Conservation (phyloP, 2,113 vertebrate genomes). For the Lynx canadensis region DNA sequence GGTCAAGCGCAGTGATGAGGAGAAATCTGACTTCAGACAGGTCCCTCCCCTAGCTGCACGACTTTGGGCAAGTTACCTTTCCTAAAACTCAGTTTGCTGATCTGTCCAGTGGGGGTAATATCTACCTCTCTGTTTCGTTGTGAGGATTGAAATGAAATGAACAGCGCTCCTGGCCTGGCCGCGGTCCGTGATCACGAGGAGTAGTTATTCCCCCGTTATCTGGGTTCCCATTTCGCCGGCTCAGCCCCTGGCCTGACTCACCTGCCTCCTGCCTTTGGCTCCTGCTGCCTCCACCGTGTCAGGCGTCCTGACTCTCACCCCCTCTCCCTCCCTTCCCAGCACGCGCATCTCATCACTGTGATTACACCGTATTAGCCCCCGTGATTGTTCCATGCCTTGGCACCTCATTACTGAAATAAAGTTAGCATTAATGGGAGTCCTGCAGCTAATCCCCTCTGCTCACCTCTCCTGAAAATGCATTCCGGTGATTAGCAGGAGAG, state of each 20-base stretch:
- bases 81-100: background rate
- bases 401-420: slow-evolving; percentile 88
- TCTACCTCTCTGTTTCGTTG: fast-evolving
- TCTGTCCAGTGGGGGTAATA: background rate
- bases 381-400: slow-evolving; percentile 80
- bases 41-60: background rate
- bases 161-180: background rate
- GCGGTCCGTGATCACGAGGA: fast-evolving
- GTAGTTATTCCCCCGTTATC: fast-evolving
- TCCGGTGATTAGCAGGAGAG: slow-evolving; percentile 83
- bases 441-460: slow-evolving; percentile 81
- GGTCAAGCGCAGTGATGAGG: fast-evolving
- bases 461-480: slow-evolving; percentile 82
- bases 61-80: background rate
- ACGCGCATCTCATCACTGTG: slow-evolving; percentile 78
- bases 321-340: slow-evolving; percentile 29
- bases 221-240: no score
- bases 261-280: background rate
- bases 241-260: background rate
- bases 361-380: slow-evolving; percentile 80
- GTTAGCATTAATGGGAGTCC: slow-evolving; percentile 87
- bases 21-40: background rate
- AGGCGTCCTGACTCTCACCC: background rate
- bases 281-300: background rate
- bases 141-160: background rate